Evolutionary conservation across 1,140 invertebrate species (phyloP), one percentile per base, ranked within the genome.

Genomic region (Trichonephila clavipes): DNA sequence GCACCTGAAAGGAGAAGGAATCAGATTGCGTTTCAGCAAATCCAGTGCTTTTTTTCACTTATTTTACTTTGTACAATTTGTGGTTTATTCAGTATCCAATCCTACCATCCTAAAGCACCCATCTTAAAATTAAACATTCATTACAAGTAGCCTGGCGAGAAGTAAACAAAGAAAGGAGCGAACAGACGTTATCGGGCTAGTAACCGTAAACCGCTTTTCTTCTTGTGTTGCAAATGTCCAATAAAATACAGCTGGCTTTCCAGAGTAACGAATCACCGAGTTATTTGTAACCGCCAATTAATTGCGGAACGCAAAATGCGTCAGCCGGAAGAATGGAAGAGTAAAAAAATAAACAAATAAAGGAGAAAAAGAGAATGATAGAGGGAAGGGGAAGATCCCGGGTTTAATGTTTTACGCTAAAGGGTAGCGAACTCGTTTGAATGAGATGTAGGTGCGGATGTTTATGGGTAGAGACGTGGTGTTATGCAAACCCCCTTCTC

Each of bases 281-380:
- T 85, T 82, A 91, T 91, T 83, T 83, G 90, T 83, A 85, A 91
- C 81, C 90, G 72, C 90, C 90, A 85, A 91, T 91, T 91, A 91
- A 91, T 91, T 85, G 77, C 81, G 61, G 28, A 83, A 85, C 81
- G 18, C 59, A 77, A 85, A 85, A 85, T 85, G 82, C 69, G 69
- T 77, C 59, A 62, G 51, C 12, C 18, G n/a, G 62, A 16, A 87
- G 16, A 61, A 10, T n/a, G 59, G 51, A 19, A 24, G 82, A 58
- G 16, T 24, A 34, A 85, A 51, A 85, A 86, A 86, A 86, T 51
- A 51, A 51, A 51, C 51, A 51, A 51, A 83, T 40, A 83, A 83
- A 21, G 8, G 19, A 18, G 19, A 62, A 7, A 77, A 14, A 28
- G 24, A 77, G 19, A n/a, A 24, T 34, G 69, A 77, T 4, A 72